Conservation (phyloP, 2,888 invertebrate genomes). For the Willowsia nigromaculata region DNA sequence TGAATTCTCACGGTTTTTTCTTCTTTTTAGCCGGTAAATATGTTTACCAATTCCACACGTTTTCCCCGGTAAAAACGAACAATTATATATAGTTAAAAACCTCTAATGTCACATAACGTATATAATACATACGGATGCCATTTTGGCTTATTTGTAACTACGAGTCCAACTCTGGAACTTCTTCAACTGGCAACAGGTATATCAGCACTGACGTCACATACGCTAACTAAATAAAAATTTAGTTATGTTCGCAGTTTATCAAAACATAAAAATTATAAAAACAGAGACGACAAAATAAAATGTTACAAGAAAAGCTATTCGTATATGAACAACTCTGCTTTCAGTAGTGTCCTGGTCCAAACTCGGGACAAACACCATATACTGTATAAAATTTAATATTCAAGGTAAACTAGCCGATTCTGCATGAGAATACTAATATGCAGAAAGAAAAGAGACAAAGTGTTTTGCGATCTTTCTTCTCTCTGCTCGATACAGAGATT, state of each 20-base stretch:
- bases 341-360: neutral
- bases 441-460: slow-evolving; percentile 27
- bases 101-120: too few relatives aligned
- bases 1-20: neutral
- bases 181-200: neutral
- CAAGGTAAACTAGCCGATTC: slow-evolving; percentile 38
- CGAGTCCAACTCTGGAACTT: neutral
- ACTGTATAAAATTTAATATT: neutral
- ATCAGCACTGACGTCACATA: too few relatives aligned
- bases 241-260: neutral
- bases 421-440: slow-evolving; percentile 13
- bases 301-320: neutral
- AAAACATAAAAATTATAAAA: neutral
- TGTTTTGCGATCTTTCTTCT: neutral
- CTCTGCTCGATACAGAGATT: neutral
- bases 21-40: neutral
- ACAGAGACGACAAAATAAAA: neutral
- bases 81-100: too few relatives aligned
- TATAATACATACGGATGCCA: too few relatives aligned
- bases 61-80: neutral
- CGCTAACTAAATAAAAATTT: neutral
- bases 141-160: too few relatives aligned
- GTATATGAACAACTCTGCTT: neutral
- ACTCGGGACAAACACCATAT: neutral
- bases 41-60: neutral